phyloP scores from a whole-genome alignment of 2,113 vertebrate species.

The Rhynchomys soricoides region DNA sequence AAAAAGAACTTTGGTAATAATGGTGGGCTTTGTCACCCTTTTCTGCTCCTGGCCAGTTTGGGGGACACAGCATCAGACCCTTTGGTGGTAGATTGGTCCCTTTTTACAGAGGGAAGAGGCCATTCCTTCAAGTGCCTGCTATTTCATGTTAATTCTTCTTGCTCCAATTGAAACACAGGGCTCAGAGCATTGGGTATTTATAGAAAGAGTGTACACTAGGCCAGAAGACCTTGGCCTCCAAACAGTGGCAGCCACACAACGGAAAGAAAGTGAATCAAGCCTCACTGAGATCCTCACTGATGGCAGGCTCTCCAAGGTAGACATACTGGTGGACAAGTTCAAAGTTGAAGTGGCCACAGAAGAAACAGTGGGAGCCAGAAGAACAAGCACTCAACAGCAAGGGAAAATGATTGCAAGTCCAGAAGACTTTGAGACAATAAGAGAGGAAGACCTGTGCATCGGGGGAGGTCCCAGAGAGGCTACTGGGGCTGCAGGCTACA shows the following conservation, averaged over 20 bases:
- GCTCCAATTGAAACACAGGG: constrained; percentile 98
- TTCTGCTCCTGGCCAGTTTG: not conserved
- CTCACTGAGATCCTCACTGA: constrained; percentile 73
- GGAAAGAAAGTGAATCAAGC: constrained; percentile 78
- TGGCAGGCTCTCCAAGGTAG: constrained; percentile 75
- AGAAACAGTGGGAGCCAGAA: constrained; percentile 77
- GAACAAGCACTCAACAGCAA: constrained; percentile 62
- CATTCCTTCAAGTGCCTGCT: constrained; percentile 49
- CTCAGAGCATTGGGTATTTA: constrained; percentile 99
- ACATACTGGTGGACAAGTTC: constrained; percentile 82
- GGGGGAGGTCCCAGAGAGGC: constrained; percentile 59
- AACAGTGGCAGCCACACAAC: constrained; percentile 83
- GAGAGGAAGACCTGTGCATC: constrained; percentile 80
- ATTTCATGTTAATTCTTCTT: constrained; percentile 94
- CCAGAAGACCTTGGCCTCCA: constrained; percentile 89
- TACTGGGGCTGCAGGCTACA: constrained; percentile 33
- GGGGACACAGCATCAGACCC: not conserved
- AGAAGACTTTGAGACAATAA: constrained; percentile 85
- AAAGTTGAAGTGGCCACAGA: constrained; percentile 82
- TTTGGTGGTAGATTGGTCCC: constrained; percentile 1
- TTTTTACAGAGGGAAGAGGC: constrained; percentile 47
- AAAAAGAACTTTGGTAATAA: not conserved
- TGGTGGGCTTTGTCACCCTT: not conserved
- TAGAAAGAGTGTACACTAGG: constrained; percentile 95
- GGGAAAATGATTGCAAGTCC: constrained; percentile 86